Base-by-base conservation (phyloP, 2,888 invertebrate genomes). In the Megalurothrips usitatus region DNA sequence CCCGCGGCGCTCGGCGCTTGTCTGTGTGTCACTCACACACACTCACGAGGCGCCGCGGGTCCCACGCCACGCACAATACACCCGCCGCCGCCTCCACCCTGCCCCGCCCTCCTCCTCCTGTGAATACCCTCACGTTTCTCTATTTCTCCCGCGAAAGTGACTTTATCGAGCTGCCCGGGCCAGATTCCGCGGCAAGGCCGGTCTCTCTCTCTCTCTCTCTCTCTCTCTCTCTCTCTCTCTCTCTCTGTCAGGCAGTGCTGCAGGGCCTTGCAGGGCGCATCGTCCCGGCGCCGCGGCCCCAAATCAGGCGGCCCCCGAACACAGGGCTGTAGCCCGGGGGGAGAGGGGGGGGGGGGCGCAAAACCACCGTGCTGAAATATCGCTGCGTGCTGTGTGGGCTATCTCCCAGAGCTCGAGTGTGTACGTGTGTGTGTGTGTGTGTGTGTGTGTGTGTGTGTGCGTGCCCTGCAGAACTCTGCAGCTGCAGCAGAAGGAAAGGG, bases 151-250 rank as follows among this genome's bases (percentile, higher is more conserved):
- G n/a, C 68, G 68, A 68, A 68, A 68, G 68, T 68, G 68, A 68
- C 68, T 68, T 68, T 68, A 68, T 68, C 68, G 68, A 68, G 68
- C 68, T 68, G 68, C 68, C 68, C 26, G 23, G 68, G 68, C 68
- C 68, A 68, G 68, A 68, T 68, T 68, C 68, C n/a, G 6, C 34
- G 34, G 34, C 2, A 43, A 6, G 34, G 34, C 34, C n/a, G n/a
- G n/a, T 58, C 58, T 43, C 34, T 43, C 34, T n/a, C 34, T 43
- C 34, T 43, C 34, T 43, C 34, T 43, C 34, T 43, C 34, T n/a
- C 34, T 43, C 34, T 43, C 34, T 43, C 34, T 43, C 34, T 43
- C 34, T 6, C 6, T 6, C 34, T 43, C 34, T 43, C 34, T 43
- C 34, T 43, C 34, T 43, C 34, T 6, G 2, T 6, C 34, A n/a